Evolutionary conservation across 2,888 invertebrate genomes (phyloP), one percentile per base, ranked within the genome.

Genomic region (Meloe dianella): DNA sequence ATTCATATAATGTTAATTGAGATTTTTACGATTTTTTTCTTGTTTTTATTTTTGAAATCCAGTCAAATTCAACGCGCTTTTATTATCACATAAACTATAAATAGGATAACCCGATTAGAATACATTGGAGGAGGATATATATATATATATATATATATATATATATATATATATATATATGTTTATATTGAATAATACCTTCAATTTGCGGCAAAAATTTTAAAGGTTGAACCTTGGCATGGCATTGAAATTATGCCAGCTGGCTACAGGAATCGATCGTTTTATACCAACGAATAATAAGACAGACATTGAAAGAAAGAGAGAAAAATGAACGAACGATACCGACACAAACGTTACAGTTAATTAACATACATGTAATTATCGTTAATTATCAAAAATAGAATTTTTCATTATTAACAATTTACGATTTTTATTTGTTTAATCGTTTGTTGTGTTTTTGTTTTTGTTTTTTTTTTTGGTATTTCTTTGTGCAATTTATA

Each of bases 71-170:
- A 32, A 32, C 2, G 32, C 10, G 7, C 14, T 35, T 35, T 35
- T 35, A 14, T 14, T 35, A 14, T 35, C 3, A 14, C 2, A 35
- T 2, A 9, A n/a, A 29, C 20, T 35, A 63, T 63, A 63, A 57
- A 63, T 63, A 63, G 62, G 27, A 57, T 63, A 60, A 60, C 56
- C 27, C 27, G 56, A 56, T 60, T 64, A 60, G 47, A 51, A 51
- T 56, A 56, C 10, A 58, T 58, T 29, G 10, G 22, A 24, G 32
- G 58, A 6, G 22, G 5, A 27, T 58, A n/a, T n/a, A n/a, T n/a
- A n/a, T n/a, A n/a, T n/a, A n/a, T n/a, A n/a, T n/a, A n/a, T n/a
- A n/a, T n/a, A n/a, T n/a, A n/a, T n/a, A n/a, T n/a, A n/a, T n/a
- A n/a, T n/a, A n/a, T n/a, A n/a, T n/a, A 22, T 58, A 35, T 59